Percentiles rank a stretch among this genome's conserved stretches.
Evolutionary conservation across 2,888 invertebrate species (phyloP).

Genomic region (Sphecodes monilicornis): DNA sequence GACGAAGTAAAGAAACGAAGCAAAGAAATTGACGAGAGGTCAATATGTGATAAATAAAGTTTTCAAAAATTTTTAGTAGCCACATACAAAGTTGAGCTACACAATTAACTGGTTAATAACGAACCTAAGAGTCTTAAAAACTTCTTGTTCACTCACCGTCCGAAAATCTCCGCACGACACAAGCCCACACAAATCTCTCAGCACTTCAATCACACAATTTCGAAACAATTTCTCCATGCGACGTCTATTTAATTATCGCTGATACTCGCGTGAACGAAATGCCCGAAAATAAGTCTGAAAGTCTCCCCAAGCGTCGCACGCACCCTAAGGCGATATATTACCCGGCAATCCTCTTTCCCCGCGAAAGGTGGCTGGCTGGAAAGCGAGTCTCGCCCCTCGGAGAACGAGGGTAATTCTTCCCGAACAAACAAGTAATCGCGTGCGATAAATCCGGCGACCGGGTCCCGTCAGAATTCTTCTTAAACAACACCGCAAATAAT

Average conservation of each 20-base stretch:
- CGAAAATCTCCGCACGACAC: background rate
- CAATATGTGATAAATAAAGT: too few species aligned
- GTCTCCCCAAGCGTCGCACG: background rate
- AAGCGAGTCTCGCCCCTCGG: background rate
- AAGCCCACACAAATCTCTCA: too few species aligned
- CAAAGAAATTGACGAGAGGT: too few species aligned
- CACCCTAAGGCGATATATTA: background rate
- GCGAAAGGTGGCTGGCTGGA: background rate
- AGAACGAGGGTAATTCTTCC: slow-evolving; percentile 5
- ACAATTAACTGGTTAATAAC: too few species aligned
- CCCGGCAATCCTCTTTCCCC: background rate
- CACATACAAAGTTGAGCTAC: too few species aligned
- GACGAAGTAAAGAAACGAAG: too few species aligned
- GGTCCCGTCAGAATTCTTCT: slow-evolving; percentile 12
- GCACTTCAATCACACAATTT: background rate
- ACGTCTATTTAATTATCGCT: background rate
- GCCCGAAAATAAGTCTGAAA: background rate
- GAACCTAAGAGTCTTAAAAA: background rate
- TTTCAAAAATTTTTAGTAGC: too few species aligned
- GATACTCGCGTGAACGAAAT: background rate
- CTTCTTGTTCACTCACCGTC: background rate
- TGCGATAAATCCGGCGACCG: slow-evolving; percentile 16
- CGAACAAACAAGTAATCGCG: slow-evolving; percentile 12
- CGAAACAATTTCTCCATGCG: background rate
- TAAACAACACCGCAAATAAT: slow-evolving; percentile 20